Evolutionary conservation across 1,140 invertebrate species (phyloP).

Genomic region (Leptoteleia sp.): DNA sequence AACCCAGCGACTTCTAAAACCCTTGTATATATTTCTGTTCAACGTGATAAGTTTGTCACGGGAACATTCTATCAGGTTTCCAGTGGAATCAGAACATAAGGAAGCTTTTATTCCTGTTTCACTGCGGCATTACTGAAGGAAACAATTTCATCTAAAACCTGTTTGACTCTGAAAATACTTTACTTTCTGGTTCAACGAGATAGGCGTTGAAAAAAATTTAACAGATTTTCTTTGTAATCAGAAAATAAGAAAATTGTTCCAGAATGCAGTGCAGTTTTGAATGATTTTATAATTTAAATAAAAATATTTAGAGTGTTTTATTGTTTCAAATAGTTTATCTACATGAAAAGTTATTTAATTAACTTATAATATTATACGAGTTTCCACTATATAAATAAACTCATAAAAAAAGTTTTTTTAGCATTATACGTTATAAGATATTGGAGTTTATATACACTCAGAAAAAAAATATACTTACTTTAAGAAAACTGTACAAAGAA

Average conservation of each 20-base stretch:
- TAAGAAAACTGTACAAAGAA: no score
- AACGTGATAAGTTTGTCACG: slow-evolving; percentile 50
- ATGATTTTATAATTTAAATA: slow-evolving; percentile 7
- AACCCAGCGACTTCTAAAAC: slow-evolving; percentile 18
- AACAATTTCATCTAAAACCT: slow-evolving; percentile 61
- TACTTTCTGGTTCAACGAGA: slow-evolving; percentile 49
- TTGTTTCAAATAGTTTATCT: not conserved
- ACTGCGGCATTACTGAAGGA: slow-evolving; percentile 51
- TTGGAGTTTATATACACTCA: no score
- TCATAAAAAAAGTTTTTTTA: no score
- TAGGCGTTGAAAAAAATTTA: slow-evolving; percentile 52
- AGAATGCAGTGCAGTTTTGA: slow-evolving; percentile 11
- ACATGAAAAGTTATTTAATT: not conserved
- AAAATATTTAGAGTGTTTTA: slow-evolving; percentile 6
- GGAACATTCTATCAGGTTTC: slow-evolving; percentile 59
- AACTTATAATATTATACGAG: no score
- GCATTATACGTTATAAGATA: no score
- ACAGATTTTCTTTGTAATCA: slow-evolving; percentile 52
- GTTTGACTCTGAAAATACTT: slow-evolving; percentile 60
- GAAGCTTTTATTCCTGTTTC: slow-evolving; percentile 62
- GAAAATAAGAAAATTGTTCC: slow-evolving; percentile 26
- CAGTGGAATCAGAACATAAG: slow-evolving; percentile 57
- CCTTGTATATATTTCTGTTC: slow-evolving; percentile 33
- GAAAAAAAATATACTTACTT: no score
- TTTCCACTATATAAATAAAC: no score